Percentiles rank a stretch among this genome's conserved stretches.
Evolutionary conservation across 2,797 vertebrate species (phyloP).

Genomic region (Rhyacichthys aspro): DNA sequence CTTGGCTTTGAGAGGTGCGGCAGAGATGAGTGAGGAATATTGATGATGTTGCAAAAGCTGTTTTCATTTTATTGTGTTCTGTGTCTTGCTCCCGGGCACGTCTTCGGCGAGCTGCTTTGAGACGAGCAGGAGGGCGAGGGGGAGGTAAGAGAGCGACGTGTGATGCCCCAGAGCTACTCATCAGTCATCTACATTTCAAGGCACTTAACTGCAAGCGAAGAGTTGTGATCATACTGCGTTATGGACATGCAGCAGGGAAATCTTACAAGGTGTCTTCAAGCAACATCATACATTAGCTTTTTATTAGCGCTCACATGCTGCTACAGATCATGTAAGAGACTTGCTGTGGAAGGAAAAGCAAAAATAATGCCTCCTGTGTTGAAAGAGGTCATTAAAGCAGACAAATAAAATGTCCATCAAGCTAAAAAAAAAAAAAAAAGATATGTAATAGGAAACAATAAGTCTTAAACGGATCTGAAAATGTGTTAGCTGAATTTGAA

Average conservation of each 20-base stretch:
- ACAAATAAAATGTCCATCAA: no score
- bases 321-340: no score
- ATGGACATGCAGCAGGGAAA: neutral
- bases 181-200: constrained; percentile 43
- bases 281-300: neutral
- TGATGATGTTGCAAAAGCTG: constrained; percentile 36
- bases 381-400: no score
- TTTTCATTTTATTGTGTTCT: constrained; percentile 27
- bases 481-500: no score
- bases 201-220: constrained; percentile 28
- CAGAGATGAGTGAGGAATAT: constrained; percentile 18
- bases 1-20: neutral
- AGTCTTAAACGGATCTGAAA: no score
- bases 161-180: constrained; percentile 22
- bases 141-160: constrained; percentile 1
- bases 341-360: no score
- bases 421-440: no score
- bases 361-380: no score
- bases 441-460: no score
- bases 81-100: constrained; percentile 33
- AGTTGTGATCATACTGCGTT: constrained; percentile 18
- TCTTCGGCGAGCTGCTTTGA: constrained; percentile 10
- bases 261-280: neutral
- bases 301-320: neutral
- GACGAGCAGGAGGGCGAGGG: neutral